Evolutionary conservation across 1,140 invertebrate genomes (phyloP).

Genomic region (Matsumurasca onukii): DNA sequence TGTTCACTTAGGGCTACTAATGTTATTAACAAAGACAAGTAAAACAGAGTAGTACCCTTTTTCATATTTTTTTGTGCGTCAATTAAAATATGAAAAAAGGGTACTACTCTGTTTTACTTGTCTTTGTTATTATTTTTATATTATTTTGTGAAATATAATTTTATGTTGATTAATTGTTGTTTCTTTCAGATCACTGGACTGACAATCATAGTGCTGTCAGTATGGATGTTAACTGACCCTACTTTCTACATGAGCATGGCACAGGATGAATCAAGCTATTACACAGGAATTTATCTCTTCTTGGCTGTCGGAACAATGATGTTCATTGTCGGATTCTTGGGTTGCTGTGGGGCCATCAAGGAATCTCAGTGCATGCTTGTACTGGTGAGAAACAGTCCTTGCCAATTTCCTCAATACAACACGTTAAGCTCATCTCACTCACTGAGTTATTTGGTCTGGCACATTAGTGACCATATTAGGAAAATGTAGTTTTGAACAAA

Average conservation of each 20-base stretch:
- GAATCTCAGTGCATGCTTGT: constrained; percentile 87
- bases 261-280: constrained; percentile 66
- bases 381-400: constrained; percentile 60
- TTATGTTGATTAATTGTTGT: constrained; percentile 32
- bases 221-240: constrained; percentile 78
- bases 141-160: neutral
- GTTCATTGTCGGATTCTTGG: constrained; percentile 83
- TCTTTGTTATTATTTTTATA: neutral
- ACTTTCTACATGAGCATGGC: constrained; percentile 69
- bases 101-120: too few species aligned
- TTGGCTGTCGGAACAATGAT: constrained; percentile 77
- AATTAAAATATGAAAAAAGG: too few species aligned
- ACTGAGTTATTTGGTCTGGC: too few species aligned
- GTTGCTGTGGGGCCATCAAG: constrained; percentile 85
- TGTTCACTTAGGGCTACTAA: neutral
- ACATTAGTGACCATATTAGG: too few species aligned
- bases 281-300: constrained; percentile 71
- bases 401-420: too few species aligned
- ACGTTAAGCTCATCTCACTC: too few species aligned
- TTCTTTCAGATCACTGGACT: constrained; percentile 69
- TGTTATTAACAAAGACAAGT: too few species aligned
- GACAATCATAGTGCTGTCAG: constrained; percentile 60
- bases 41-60: too few species aligned
- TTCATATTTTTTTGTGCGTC: too few species aligned
- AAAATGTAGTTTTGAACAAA: too few species aligned